Conservation (phyloP, 2,797 vertebrate species). For the Intellagama lesueurii region DNA sequence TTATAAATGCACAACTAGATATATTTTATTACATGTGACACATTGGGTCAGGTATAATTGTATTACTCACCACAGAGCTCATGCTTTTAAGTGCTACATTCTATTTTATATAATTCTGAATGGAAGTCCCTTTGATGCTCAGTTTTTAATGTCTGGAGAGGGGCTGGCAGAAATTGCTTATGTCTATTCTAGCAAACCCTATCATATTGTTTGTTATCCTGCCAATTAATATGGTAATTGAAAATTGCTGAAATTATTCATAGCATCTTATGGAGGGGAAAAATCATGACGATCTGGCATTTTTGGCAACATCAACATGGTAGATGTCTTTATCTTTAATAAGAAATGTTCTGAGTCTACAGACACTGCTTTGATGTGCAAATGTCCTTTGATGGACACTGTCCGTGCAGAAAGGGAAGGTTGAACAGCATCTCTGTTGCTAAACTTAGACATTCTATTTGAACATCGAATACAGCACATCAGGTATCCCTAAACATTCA, state of each 20-base stretch:
- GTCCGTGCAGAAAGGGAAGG: conserved; percentile 10
- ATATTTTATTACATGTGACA: background rate
- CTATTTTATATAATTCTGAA: conserved; percentile 19
- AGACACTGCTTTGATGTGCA: background rate
- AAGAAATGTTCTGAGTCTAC: background rate
- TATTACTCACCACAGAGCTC: conserved; percentile 5
- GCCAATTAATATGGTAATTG: conserved; percentile 66
- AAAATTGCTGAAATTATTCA: conserved; percentile 68
- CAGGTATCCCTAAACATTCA: background rate
- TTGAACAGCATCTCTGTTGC: background rate
- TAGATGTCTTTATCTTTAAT: conserved; percentile 51
- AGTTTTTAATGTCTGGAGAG: conserved; percentile 27
- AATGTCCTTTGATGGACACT: conserved; percentile 6
- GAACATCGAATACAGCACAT: background rate
- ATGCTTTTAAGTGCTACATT: background rate
- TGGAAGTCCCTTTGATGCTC: conserved; percentile 21
- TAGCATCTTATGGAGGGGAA: conserved; percentile 51
- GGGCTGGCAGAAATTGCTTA: conserved; percentile 36
- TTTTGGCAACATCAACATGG: conserved; percentile 42
- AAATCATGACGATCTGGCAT: conserved; percentile 48
- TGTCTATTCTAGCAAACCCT: conserved; percentile 41
- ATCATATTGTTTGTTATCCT: conserved; percentile 61
- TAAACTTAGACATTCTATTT: background rate
- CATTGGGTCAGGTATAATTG: background rate
- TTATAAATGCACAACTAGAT: background rate